Percentiles rank a stretch among this genome's conserved stretches.
Evolutionary conservation across 2,888 invertebrate species (phyloP).

Genomic region (Drosophila mercatorum): DNA sequence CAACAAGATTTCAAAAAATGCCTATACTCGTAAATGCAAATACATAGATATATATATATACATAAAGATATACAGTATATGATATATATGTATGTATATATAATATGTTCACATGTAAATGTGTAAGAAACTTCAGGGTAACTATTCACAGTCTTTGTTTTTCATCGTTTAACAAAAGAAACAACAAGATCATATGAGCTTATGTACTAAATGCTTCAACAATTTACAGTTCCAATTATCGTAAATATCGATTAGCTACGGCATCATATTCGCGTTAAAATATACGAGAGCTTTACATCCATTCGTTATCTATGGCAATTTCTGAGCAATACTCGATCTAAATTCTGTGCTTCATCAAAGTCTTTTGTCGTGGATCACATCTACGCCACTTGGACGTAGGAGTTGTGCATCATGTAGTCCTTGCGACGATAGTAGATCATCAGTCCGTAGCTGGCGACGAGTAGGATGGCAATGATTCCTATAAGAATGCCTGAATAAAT

Average conservation of each 20-base stretch:
- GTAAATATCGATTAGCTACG: neutral
- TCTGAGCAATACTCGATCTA: slow-evolving; percentile 4
- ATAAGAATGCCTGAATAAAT: slow-evolving; percentile 73
- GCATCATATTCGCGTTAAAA: neutral
- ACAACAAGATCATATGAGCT: slow-evolving; percentile 12
- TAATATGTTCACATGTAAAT: slow-evolving; percentile 25
- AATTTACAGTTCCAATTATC: slow-evolving; percentile 11
- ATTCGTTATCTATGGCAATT: neutral
- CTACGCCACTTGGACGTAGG: slow-evolving; percentile 82
- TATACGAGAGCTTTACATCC: neutral
- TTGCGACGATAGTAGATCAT: slow-evolving; percentile 82
- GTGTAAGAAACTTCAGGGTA: slow-evolving; percentile 65
- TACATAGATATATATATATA: slow-evolving; percentile 22
- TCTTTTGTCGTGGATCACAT: slow-evolving; percentile 19
- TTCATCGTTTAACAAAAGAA: slow-evolving; percentile 35
- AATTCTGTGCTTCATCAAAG: slow-evolving; percentile 20
- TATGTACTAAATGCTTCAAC: slow-evolving; percentile 6
- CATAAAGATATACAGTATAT: slow-evolving; percentile 28
- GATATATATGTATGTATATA: slow-evolving; percentile 1
- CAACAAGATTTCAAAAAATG: slow-evolving; percentile 61
- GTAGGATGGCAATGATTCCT: slow-evolving; percentile 73
- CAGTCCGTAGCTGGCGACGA: slow-evolving; percentile 77
- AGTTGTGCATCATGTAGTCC: slow-evolving; percentile 77
- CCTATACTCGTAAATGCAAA: slow-evolving; percentile 53
- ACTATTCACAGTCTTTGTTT: slow-evolving; percentile 69